Conservation (phyloP, 2,797 vertebrate genomes). For the Allenopithecus nigroviridis region DNA sequence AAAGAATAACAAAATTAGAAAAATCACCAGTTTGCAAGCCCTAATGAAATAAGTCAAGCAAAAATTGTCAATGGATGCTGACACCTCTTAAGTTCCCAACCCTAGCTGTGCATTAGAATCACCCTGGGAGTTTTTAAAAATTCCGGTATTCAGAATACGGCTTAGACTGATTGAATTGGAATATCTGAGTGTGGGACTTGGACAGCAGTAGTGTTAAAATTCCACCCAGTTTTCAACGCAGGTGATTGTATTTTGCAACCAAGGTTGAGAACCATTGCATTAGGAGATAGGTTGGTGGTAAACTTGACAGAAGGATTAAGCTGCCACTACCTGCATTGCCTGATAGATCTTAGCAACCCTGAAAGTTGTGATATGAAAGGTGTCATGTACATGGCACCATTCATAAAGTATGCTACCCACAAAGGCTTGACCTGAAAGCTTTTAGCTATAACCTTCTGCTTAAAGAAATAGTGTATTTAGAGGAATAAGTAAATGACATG, state of each 20-base stretch:
- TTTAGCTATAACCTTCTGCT: constrained; percentile 32
- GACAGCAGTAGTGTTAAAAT: neutral
- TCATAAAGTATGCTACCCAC: neutral
- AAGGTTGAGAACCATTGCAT: neutral
- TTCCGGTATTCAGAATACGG: neutral
- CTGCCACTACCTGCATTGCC: neutral
- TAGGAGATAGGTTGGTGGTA: neutral
- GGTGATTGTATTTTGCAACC: neutral
- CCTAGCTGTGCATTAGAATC: neutral
- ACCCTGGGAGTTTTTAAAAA: neutral
- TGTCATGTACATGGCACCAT: neutral
- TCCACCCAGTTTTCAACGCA: neutral
- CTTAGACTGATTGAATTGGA: neutral
- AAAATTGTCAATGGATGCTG: neutral
- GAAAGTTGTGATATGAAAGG: neutral
- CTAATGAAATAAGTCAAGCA: constrained; percentile 23
- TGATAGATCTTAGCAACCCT: neutral
- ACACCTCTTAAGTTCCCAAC: neutral
- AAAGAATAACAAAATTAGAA: constrained; percentile 1
- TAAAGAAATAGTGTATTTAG: neutral
- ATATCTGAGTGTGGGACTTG: neutral
- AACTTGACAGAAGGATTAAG: neutral
- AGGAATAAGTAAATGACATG: neutral
- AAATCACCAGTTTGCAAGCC: neutral
- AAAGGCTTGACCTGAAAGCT: neutral